Evolutionary conservation across 2,888 invertebrate genomes (phyloP).

Genomic region (Diaperis boleti): DNA sequence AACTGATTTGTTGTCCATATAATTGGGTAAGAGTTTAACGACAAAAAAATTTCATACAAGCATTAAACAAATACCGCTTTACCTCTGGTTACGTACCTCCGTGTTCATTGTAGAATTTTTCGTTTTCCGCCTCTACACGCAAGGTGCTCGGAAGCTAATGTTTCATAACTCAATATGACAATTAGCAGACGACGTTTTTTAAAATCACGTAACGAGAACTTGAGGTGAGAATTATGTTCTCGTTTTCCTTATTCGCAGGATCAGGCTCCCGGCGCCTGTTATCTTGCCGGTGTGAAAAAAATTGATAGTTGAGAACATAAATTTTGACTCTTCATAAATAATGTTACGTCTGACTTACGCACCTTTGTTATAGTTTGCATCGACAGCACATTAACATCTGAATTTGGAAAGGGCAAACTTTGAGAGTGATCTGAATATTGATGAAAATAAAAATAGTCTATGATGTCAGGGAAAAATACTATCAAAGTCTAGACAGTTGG

Average conservation of each 20-base stretch:
- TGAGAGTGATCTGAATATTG: slow-evolving; percentile 18
- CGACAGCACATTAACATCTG: slow-evolving; percentile 17
- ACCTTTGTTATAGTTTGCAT: slow-evolving; percentile 15
- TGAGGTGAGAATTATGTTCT: slow-evolving; percentile 21
- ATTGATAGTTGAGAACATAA: slow-evolving; percentile 10
- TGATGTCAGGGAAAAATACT: background rate
- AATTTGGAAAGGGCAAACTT: slow-evolving; percentile 21
- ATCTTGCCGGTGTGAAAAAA: slow-evolving; percentile 28
- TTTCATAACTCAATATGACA: slow-evolving; percentile 10
- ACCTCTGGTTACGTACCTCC: too few relatives aligned
- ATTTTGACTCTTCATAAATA: slow-evolving; percentile 28
- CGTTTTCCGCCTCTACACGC: too few relatives aligned
- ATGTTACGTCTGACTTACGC: slow-evolving; percentile 1
- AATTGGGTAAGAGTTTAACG: too few relatives aligned
- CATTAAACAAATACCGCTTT: too few relatives aligned
- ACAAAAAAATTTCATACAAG: too few relatives aligned
- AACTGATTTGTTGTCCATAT: too few relatives aligned
- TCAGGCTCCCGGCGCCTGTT: slow-evolving; percentile 16
- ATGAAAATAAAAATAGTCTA: slow-evolving; percentile 2
- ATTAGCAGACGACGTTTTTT: slow-evolving; percentile 12
- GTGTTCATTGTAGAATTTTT: too few relatives aligned
- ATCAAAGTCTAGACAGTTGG: too few relatives aligned
- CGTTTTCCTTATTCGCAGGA: slow-evolving; percentile 23
- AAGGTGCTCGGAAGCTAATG: too few relatives aligned
- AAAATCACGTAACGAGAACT: slow-evolving; percentile 18